phyloP scores from a whole-genome alignment of 2,113 vertebrate species.

The Macrotus californicus region DNA sequence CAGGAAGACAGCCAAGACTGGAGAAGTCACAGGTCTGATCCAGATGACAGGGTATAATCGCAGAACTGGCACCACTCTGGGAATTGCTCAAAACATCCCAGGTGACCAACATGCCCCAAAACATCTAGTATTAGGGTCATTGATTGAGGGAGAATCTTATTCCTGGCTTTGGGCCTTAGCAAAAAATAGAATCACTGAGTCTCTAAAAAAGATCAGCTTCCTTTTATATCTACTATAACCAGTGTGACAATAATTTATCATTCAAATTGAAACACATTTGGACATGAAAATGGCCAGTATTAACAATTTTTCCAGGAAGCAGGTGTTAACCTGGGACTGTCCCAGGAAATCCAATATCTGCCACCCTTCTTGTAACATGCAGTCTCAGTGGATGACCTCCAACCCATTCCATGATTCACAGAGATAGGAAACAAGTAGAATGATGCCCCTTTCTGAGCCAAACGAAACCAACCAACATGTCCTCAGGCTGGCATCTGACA shows the following conservation, averaged over 20 bases:
- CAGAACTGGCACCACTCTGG: neutral
- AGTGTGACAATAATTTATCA: neutral
- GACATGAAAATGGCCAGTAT: neutral
- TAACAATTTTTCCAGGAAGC: neutral
- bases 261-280: neutral
- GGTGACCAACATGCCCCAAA: neutral
- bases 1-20: neutral
- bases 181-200: neutral
- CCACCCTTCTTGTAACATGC: neutral
- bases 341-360: neutral
- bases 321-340: neutral
- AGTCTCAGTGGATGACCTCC: neutral
- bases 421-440: neutral
- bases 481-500: conserved; percentile 32
- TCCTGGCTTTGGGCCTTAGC: neutral
- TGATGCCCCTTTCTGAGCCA: conserved; percentile 24
- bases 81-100: neutral
- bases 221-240: neutral
- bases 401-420: neutral
- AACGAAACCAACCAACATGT: conserved; percentile 47
- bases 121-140: neutral
- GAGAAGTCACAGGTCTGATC: neutral
- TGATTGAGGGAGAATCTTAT: neutral
- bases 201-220: neutral
- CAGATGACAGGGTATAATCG: neutral